Percentiles rank a stretch among this genome's conserved stretches.
phyloP scores from a whole-genome alignment of 1,140 invertebrate genomes.

The Helicoverpa zea region DNA sequence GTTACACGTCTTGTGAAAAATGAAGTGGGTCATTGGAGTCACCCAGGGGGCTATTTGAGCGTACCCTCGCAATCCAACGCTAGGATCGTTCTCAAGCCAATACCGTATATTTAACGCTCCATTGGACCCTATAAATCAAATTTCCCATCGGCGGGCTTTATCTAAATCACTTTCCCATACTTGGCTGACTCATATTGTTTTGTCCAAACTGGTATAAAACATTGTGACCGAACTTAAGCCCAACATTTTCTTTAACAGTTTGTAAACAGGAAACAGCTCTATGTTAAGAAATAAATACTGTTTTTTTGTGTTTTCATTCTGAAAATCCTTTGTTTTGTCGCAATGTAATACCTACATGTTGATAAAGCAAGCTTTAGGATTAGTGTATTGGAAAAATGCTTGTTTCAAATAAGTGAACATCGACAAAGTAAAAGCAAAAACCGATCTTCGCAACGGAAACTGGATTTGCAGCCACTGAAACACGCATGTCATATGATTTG shows the following conservation, averaged over 20 bases:
- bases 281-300: too few relatives aligned
- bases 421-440: background rate
- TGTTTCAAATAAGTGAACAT: background rate
- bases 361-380: too few relatives aligned
- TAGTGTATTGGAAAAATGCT: too few relatives aligned
- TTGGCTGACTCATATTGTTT: slow-evolving; percentile 32
- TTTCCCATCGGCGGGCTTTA: slow-evolving; percentile 33
- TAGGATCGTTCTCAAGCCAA: background rate
- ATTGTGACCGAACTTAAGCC: too few relatives aligned
- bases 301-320: too few relatives aligned
- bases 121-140: slow-evolving; percentile 38
- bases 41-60: slow-evolving; percentile 23
- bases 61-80: background rate
- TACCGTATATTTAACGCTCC: slow-evolving; percentile 40
- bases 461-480: background rate
- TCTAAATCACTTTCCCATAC: slow-evolving; percentile 42
- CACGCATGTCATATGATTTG: slow-evolving; percentile 1
- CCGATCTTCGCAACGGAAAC: background rate
- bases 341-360: too few relatives aligned
- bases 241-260: too few relatives aligned
- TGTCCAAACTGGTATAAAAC: too few relatives aligned
- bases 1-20: slow-evolving; percentile 13
- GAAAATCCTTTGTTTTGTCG: too few relatives aligned
- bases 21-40: background rate
- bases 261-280: too few relatives aligned